A percentile compares a stretch with the other conserved stretches of the same genome.
Evolutionary conservation across 2,113 vertebrate genomes (phyloP).

Genomic region (Psophia crepitans): DNA sequence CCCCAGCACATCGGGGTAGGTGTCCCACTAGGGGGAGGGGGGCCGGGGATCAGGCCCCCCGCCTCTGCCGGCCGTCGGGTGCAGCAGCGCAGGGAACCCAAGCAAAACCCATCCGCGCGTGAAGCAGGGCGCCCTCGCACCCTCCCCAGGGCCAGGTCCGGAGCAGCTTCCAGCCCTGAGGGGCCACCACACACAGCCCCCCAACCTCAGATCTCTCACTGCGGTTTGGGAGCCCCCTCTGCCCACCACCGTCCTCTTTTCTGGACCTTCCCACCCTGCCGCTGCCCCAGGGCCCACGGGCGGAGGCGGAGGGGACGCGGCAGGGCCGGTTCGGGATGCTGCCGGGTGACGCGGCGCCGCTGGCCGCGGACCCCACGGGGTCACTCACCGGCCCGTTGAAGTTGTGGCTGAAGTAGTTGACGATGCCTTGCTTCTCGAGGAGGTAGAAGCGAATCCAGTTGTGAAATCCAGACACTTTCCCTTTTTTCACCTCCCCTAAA

Average conservation of each 20-base stretch:
- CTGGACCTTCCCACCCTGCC: not conserved
- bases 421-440: conserved; percentile 79
- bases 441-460: conserved; percentile 96
- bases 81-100: not conserved
- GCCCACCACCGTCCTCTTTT: rapidly evolving
- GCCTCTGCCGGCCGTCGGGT: rapidly evolving
- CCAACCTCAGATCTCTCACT: rapidly evolving
- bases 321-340: rapidly evolving
- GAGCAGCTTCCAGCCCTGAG: not conserved
- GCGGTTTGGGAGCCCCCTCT: not conserved
- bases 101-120: not conserved
- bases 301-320: not conserved
- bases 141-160: not conserved
- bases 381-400: conserved; percentile 87
- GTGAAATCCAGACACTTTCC: conserved; percentile 93
- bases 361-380: rapidly evolving
- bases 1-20: conserved; percentile 86
- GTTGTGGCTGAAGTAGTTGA: conserved; percentile 92
- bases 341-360: rapidly evolving
- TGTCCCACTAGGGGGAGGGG: conserved; percentile 76
- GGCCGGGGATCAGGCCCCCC: rapidly evolving
- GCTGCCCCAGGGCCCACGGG: rapidly evolving
- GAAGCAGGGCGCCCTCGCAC: rapidly evolving
- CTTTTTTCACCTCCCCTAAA: conserved; percentile 88
- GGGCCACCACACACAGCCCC: not conserved